Base-by-base conservation (phyloP, 2,888 invertebrate genomes). In the Adelphocoris suturalis region DNA sequence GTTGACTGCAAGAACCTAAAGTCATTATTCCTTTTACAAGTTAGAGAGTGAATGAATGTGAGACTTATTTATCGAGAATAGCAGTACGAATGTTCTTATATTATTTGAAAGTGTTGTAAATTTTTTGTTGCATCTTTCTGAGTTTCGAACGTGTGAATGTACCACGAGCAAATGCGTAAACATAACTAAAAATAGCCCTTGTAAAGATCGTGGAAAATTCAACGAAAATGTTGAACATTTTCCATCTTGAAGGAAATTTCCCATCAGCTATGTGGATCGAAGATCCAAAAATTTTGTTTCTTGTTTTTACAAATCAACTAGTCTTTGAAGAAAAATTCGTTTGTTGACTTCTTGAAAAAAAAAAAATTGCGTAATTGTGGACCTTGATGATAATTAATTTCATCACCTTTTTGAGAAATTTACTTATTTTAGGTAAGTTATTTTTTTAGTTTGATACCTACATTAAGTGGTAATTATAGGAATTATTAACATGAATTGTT, bases 371-470 rank as follows among this genome's bases (percentile, higher is more conserved):
- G 75, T 82, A 82, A 82, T 82, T 82, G 82, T 82, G 86, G 75
- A 68, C 86, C 75, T 52, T 86, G 86, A 86, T 86, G 86, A 86
- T 86, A 48, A 47, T 37, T 37, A 75, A 46, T 86, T 75, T 86
- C 86, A 86, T 86, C 86, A 68, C 75, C 28, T 75, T 75, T 75
- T 75, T 37, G 23, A 27, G 52, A 86, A 86, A 75, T 68, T 47
- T 61, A 75, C 86, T 86, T 86, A 86, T 86, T 86, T 86, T 86
- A 86, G 86, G 75, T 86, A 55, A 86, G 86, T 86, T 86, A 86
- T 86, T 86, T 86, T 86, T 86, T 86, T 86, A 86, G 86, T 86
- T 86, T 86, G 86, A 86, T 86, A 86, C 86, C 86, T 86, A 86
- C 75, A 86, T 47, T 86, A 86, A 75, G 86, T 86, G 86, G 86